Evolutionary conservation across 2,113 vertebrate species (phyloP).

Genomic region (Sapayoa aenigma): DNA sequence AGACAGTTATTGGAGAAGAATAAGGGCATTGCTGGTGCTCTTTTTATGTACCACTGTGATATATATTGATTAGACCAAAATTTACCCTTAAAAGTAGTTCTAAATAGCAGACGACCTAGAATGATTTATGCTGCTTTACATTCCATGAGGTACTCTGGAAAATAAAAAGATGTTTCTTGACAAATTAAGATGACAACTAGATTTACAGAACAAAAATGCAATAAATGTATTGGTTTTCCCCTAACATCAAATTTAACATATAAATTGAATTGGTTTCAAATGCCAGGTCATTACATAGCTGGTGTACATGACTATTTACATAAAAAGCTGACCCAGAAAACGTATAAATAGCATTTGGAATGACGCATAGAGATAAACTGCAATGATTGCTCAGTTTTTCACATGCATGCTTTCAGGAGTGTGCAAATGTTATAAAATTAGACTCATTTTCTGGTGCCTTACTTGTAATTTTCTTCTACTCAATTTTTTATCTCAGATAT

Average conservation of each 20-base stretch:
- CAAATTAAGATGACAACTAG: slow-evolving; percentile 17
- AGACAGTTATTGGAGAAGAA: background rate
- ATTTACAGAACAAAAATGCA: background rate
- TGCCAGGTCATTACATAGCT: slow-evolving; percentile 35
- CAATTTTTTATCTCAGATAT: background rate
- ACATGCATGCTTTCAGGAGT: background rate
- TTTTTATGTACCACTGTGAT: background rate
- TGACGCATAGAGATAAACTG: slow-evolving; percentile 30
- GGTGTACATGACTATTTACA: background rate
- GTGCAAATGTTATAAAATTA: slow-evolving; percentile 14
- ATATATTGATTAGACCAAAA: background rate
- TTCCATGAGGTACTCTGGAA: background rate
- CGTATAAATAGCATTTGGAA: slow-evolving; percentile 48
- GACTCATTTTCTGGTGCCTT: background rate
- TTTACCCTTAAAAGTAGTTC: background rate
- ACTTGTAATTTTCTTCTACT: background rate
- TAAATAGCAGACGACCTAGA: background rate
- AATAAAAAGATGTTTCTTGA: slow-evolving; percentile 21
- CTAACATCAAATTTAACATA: slow-evolving; percentile 36
- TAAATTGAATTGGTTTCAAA: slow-evolving; percentile 56
- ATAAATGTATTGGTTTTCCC: background rate
- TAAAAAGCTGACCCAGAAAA: slow-evolving; percentile 49
- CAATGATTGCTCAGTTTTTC: slow-evolving; percentile 10
- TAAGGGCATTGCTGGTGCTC: background rate
- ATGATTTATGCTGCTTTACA: slow-evolving; percentile 5